These are phyloP conservation scores for Bicyclus anynana DNA, from an alignment of 1,140 invertebrate genomes.

Conservation along the genomic window DNA sequence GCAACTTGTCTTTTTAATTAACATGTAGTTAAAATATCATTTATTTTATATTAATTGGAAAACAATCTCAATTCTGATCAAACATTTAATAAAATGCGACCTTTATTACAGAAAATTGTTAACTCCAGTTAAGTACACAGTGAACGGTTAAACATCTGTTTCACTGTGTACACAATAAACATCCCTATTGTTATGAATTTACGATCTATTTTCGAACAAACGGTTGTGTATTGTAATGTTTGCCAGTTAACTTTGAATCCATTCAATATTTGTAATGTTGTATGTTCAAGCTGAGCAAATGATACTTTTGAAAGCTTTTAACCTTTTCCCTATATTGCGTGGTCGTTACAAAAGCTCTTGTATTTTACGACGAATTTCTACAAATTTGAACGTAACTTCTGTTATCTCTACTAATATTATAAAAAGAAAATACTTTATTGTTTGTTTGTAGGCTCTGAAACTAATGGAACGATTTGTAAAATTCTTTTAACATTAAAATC, in stretches of 20 bases:
- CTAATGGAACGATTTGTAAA: too few species aligned
- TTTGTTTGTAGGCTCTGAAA: too few species aligned
- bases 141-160: neutral
- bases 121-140: neutral
- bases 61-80: neutral
- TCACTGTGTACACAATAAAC: neutral
- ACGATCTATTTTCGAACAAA: conserved; percentile 7
- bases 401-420: too few species aligned
- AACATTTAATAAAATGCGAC: neutral
- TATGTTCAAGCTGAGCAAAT: conserved; percentile 34
- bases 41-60: neutral
- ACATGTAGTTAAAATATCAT: neutral
- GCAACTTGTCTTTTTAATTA: neutral
- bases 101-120: neutral
- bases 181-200: neutral
- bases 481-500: too few species aligned
- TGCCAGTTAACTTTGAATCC: conserved; percentile 5
- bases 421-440: too few species aligned
- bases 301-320: conserved; percentile 5
- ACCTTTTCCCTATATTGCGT: neutral
- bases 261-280: conserved; percentile 32
- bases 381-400: too few species aligned
- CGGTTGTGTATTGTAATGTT: neutral
- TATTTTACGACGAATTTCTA: too few species aligned
- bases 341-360: too few species aligned